These are phyloP conservation scores for Germaria angustata DNA, from an alignment of 2,888 invertebrate genomes.

Conservation along the genomic window DNA sequence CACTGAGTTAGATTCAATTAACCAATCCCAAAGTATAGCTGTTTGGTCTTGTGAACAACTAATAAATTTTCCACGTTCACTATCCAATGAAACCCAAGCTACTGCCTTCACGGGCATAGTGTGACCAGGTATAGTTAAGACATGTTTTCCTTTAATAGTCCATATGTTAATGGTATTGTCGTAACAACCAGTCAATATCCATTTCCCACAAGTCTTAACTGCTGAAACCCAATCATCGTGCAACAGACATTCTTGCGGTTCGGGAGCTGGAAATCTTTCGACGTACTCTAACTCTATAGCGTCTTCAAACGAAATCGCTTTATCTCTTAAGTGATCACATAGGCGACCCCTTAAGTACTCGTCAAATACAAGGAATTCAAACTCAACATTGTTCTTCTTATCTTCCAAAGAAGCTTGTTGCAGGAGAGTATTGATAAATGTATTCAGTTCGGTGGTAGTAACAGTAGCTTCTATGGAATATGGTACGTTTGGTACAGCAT, in stretches of 20 bases:
- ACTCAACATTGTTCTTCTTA: conserved; percentile 81
- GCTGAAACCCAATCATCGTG: conserved; percentile 99
- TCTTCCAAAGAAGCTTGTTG: conserved; percentile 67
- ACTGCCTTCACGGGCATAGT: conserved; percentile 93
- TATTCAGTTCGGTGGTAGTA: conserved; percentile 86
- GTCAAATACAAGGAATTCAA: conserved; percentile 93
- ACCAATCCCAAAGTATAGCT: conserved; percentile 94
- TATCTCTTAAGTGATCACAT: conserved; percentile 87
- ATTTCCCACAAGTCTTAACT: conserved; percentile 86
- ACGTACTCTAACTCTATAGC: conserved; percentile 95
- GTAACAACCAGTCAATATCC: conserved; percentile 95
- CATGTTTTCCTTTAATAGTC: conserved; percentile 91
- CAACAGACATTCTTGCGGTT: conserved; percentile 93
- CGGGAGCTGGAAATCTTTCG: conserved; percentile 93
- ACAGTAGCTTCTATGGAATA: conserved; percentile 89
- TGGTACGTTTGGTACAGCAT: conserved; percentile 92
- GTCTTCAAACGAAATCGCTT: conserved; percentile 89
- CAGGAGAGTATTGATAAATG: conserved; percentile 88
- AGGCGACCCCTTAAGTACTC: conserved; percentile 86
- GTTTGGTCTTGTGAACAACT: conserved; percentile 96
- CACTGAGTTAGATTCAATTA: conserved; percentile 86
- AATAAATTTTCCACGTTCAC: conserved; percentile 85
- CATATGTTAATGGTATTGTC: conserved; percentile 95
- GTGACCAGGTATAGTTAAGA: conserved; percentile 92
- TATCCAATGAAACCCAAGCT: conserved; percentile 88